These are phyloP conservation scores for Myzus persicae DNA, from an alignment of 1,140 invertebrate genomes.

Conservation along the genomic window DNA sequence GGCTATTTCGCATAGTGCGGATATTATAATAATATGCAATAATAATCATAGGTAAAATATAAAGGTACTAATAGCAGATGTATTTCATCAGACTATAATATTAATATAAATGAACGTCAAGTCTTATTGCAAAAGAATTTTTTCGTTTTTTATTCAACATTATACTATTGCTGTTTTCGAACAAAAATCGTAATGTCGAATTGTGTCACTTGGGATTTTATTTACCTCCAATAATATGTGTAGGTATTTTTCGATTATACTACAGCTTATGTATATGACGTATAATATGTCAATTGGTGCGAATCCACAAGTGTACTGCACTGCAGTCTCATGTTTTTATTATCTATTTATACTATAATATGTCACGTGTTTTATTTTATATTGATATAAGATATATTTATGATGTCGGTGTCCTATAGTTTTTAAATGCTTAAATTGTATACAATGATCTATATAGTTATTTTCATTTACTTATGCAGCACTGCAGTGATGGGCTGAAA, in stretches of 20 bases:
- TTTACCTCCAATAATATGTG: background rate
- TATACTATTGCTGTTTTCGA: background rate
- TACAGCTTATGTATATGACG: too few species aligned
- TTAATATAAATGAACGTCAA: background rate
- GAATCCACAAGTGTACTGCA: background rate
- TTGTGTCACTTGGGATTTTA: background rate
- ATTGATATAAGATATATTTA: background rate
- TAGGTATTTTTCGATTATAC: background rate
- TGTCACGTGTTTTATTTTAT: background rate
- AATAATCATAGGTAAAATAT: too few species aligned
- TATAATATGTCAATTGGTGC: background rate
- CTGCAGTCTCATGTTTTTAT: background rate
- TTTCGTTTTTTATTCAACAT: background rate
- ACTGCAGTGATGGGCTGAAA: background rate
- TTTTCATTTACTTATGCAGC: background rate
- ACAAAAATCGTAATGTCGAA: background rate
- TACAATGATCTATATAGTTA: background rate
- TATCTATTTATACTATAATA: background rate
- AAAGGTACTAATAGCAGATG: background rate
- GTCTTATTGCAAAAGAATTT: background rate
- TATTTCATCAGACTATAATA: background rate
- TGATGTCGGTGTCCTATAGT: background rate
- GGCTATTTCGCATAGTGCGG: background rate
- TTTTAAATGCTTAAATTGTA: background rate
- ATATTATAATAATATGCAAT: background rate